Percentiles rank a stretch among this genome's conserved stretches.
These are phyloP conservation scores for Clepsis dumicolana DNA, from an alignment of 2,888 invertebrate genomes.

Conservation along the genomic window DNA sequence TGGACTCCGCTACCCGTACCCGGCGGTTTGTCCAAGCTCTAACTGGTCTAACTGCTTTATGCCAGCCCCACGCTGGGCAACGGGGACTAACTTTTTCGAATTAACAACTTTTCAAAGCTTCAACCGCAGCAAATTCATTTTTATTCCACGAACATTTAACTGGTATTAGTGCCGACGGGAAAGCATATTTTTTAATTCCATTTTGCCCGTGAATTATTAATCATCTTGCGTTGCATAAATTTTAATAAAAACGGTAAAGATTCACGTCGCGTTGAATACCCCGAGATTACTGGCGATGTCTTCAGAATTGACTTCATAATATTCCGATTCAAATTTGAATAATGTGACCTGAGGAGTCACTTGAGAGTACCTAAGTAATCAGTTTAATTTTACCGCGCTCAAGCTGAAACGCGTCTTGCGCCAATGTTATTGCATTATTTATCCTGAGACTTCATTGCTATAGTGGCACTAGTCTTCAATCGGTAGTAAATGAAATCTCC, in stretches of 20 bases:
- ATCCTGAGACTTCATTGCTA: not conserved
- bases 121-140: constrained; percentile 32
- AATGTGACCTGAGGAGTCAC: constrained; percentile 59
- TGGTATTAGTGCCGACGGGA: constrained; percentile 29
- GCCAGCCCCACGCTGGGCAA: constrained; percentile 12
- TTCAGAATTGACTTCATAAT: constrained; percentile 62
- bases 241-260: constrained; percentile 57
- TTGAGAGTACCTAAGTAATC: constrained; percentile 61
- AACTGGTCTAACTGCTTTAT: constrained; percentile 9
- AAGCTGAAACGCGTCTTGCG: constrained; percentile 21
- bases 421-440: constrained; percentile 12
- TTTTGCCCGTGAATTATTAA: constrained; percentile 51
- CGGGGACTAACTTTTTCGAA: constrained; percentile 31
- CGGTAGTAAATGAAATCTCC: not conserved
- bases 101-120: constrained; percentile 30
- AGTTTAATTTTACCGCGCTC: constrained; percentile 55
- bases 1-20: not conserved
- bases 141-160: constrained; percentile 39
- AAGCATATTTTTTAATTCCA: constrained; percentile 44
- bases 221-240: constrained; percentile 56
- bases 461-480: not conserved
- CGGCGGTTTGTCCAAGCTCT: not conserved
- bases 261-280: constrained; percentile 48
- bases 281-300: constrained; percentile 54
- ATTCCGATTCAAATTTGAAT: constrained; percentile 67